Percentiles rank a stretch among this genome's conserved stretches.
Conservation (phyloP, 2,797 vertebrate genomes). For the Xenopus petersii region DNA sequence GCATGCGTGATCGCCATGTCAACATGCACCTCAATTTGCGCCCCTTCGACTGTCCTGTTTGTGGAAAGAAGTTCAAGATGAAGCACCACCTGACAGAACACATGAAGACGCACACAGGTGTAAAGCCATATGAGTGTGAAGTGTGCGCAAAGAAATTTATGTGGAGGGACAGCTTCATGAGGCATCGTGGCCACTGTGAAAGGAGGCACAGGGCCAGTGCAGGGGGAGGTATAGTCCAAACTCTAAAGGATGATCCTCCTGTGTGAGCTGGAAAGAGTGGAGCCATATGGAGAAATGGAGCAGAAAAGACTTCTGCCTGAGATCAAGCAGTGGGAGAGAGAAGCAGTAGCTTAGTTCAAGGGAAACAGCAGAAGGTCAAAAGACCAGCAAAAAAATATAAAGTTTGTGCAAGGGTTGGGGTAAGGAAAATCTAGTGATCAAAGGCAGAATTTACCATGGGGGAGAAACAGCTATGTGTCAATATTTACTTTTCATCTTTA, state of each 20-base stretch:
- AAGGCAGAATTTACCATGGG: no score
- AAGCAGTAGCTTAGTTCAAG: not conserved
- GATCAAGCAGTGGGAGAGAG: not conserved
- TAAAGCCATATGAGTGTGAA: conserved; percentile 83
- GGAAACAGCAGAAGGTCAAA: not conserved
- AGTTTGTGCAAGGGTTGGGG: not conserved
- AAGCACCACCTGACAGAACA: conserved; percentile 94
- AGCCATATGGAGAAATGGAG: conserved; percentile 11
- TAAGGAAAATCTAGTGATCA: not conserved
- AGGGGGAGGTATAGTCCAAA: conserved; percentile 16
- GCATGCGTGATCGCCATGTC: conserved; percentile 91
- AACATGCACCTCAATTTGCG: conserved; percentile 95
- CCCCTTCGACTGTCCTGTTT: conserved; percentile 86
- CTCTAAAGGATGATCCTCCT: conserved; percentile 12
- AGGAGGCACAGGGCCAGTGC: conserved; percentile 69
- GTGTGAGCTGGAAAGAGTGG: conserved; percentile 28
- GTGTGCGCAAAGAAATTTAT: conserved; percentile 90
- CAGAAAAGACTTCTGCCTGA: not conserved
- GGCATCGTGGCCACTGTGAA: conserved; percentile 84
- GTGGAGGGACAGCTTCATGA: conserved; percentile 91
- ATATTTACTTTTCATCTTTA: no score
- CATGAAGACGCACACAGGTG: conserved; percentile 88
- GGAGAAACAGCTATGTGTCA: no score
- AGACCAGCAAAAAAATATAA: not conserved
- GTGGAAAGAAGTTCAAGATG: conserved; percentile 93